phyloP scores from a whole-genome alignment of 2,113 vertebrate genomes.

The Craseonycteris thonglongyai region DNA sequence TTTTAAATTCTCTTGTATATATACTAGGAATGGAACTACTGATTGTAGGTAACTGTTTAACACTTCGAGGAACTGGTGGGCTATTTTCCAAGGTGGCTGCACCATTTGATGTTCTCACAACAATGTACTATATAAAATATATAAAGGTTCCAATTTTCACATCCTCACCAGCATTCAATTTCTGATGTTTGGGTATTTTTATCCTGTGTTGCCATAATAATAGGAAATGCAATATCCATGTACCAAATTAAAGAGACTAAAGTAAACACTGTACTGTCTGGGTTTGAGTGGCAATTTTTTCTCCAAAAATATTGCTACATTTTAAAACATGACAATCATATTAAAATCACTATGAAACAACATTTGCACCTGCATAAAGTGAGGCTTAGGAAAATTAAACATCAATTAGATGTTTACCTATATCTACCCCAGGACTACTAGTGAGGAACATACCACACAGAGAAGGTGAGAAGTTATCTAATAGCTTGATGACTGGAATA shows the following conservation, averaged over 20 bases:
- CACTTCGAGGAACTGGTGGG: neutral
- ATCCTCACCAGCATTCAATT: neutral
- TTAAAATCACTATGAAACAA: neutral
- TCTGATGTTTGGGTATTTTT: neutral
- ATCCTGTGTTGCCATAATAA: neutral
- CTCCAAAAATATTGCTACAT: neutral
- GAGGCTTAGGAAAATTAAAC: neutral
- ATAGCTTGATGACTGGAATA: neutral
- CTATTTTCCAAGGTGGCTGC: neutral
- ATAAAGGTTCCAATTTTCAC: neutral
- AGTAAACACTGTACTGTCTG: neutral
- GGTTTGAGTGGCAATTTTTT: neutral
- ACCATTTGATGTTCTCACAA: neutral
- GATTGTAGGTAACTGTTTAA: neutral
- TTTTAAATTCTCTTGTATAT: neutral
- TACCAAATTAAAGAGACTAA: constrained; percentile 12
- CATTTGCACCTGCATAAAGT: neutral
- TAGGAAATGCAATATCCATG: neutral
- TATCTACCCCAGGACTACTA: neutral
- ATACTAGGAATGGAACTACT: neutral
- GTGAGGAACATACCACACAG: neutral
- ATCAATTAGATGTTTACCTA: neutral
- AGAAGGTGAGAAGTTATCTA: neutral
- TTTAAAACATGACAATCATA: neutral
- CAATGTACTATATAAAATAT: neutral